Evolutionary conservation across 2,888 invertebrate species (phyloP), one percentile per base, ranked within the genome.

Genomic region (Onthophagus sagittarius): DNA sequence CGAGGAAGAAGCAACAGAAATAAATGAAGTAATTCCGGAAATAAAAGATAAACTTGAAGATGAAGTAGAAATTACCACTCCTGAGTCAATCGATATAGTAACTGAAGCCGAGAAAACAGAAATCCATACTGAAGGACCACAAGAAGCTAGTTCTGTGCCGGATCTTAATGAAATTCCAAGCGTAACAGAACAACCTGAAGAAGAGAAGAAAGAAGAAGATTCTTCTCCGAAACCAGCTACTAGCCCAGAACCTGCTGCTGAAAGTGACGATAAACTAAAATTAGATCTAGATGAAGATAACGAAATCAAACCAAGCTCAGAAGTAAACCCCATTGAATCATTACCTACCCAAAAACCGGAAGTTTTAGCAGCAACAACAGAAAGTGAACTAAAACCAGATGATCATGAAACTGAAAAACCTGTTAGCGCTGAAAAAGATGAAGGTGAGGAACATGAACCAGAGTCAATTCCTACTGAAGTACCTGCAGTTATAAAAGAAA

Each of bases 401-500:
- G 71, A 72, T 32, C 65, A 71, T 32, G 63, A 72, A 72, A 63
- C 76, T 69, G 71, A 53, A 4, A 65, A 69, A 73, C 67, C 67
- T n/a, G 64, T 69, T 15, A 70, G 73, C 33, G 23, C 70, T 15
- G 72, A 74, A 33, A 70, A 15, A 7, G n/a, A 31, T n/a, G 65
- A 63, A 53, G 72, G 62, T 14, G 71, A 53, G 15, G 15, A 63
- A 71, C 0, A 70, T 15, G 53, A 9, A 13, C 70, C 70, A 32
- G 39, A 67, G 64, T 11, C n/a, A 32, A 53, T 71, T 23, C 4
- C 64, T 64, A 64, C 64, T 64, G 64, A 71, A n/a, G 71, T n/a
- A 64, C 14, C 71, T 15, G 63, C 13, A 5, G 31, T 63, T n/a
- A 62, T 13, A 71, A 32, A 53, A 53, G 39, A 53, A 53, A 53